These are phyloP conservation scores for Tuberolachnus salignus DNA, from an alignment of 2,888 invertebrate genomes.

Conservation along the genomic window DNA sequence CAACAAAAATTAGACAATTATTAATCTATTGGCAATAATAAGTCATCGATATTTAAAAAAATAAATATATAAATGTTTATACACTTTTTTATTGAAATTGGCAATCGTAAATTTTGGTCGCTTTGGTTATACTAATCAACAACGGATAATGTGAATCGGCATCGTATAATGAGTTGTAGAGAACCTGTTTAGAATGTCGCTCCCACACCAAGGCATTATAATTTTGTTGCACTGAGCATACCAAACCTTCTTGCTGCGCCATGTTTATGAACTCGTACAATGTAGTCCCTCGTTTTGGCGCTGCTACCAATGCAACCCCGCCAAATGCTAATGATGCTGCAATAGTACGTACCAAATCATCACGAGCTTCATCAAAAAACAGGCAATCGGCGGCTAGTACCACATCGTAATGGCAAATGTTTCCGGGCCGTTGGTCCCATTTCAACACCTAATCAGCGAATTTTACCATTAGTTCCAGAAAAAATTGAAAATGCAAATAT, in stretches of 20 bases:
- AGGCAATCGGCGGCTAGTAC: slow-evolving; percentile 80
- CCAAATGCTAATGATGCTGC: slow-evolving; percentile 68
- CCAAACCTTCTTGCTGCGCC: slow-evolving; percentile 68
- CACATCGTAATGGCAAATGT: slow-evolving; percentile 68
- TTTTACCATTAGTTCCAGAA: slow-evolving; percentile 58
- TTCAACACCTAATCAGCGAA: slow-evolving; percentile 63
- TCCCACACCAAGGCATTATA: slow-evolving; percentile 75
- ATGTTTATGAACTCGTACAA: slow-evolving; percentile 72
- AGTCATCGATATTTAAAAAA: not conserved
- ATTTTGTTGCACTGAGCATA: slow-evolving; percentile 67
- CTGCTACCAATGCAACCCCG: slow-evolving; percentile 77
- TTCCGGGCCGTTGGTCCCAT: slow-evolving; percentile 63
- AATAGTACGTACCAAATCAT: slow-evolving; percentile 72
- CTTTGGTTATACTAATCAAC: slow-evolving; percentile 70
- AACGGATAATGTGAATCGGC: slow-evolving; percentile 76
- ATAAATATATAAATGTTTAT: not conserved
- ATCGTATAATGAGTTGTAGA: slow-evolving; percentile 69
- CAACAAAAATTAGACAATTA: not conserved
- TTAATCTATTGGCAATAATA: not conserved
- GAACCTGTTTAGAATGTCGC: slow-evolving; percentile 69
- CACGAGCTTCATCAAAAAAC: slow-evolving; percentile 76
- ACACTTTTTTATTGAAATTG: slow-evolving; percentile 42
- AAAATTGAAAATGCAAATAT: slow-evolving; percentile 36
- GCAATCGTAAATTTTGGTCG: slow-evolving; percentile 48
- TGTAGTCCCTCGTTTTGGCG: slow-evolving; percentile 76